Evolutionary conservation across 2,888 invertebrate genomes (phyloP).

Genomic region (Drosophila colorata): DNA sequence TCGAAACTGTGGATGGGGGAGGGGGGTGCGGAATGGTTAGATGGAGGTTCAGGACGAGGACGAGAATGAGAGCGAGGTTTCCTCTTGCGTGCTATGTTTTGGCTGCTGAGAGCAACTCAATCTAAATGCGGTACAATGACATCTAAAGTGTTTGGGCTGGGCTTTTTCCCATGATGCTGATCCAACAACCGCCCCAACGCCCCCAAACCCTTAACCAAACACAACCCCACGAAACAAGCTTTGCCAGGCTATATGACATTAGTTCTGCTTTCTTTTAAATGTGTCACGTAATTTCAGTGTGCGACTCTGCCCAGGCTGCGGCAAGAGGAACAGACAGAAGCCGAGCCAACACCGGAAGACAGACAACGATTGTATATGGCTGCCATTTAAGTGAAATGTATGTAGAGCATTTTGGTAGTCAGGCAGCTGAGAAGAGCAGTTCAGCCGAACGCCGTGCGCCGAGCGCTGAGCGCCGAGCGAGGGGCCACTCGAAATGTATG

Average conservation of each 20-base stretch:
- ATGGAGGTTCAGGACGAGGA: conserved; percentile 1
- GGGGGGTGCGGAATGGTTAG: too few relatives aligned
- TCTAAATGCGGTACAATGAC: conserved; percentile 82
- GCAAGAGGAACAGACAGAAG: conserved; percentile 9
- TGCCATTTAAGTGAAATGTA: conserved; percentile 78
- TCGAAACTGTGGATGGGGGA: background rate
- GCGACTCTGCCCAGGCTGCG: conserved; percentile 3
- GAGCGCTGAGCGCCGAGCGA: too few relatives aligned
- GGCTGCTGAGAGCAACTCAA: conserved; percentile 81
- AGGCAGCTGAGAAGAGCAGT: conserved; percentile 17
- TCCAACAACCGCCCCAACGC: conserved; percentile 3
- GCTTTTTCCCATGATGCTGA: conserved; percentile 43
- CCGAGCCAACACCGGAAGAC: conserved; percentile 3
- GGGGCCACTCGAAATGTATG: conserved; percentile 56
- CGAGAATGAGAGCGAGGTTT: conserved; percentile 20
- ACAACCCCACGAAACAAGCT: conserved; percentile 20
- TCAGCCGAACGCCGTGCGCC: conserved; percentile 9
- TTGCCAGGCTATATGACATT: conserved; percentile 60
- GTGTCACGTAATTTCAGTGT: conserved; percentile 78
- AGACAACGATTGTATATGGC: conserved; percentile 72
- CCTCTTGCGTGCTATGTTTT: conserved; percentile 71
- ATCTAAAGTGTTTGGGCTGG: conserved; percentile 78
- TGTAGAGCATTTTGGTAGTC: conserved; percentile 69
- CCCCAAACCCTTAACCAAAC: too few relatives aligned
- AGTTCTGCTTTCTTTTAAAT: conserved; percentile 79